These are phyloP conservation scores for Rhyacophila brunnea DNA, from an alignment of 1,140 invertebrate species.

Conservation along the genomic window DNA sequence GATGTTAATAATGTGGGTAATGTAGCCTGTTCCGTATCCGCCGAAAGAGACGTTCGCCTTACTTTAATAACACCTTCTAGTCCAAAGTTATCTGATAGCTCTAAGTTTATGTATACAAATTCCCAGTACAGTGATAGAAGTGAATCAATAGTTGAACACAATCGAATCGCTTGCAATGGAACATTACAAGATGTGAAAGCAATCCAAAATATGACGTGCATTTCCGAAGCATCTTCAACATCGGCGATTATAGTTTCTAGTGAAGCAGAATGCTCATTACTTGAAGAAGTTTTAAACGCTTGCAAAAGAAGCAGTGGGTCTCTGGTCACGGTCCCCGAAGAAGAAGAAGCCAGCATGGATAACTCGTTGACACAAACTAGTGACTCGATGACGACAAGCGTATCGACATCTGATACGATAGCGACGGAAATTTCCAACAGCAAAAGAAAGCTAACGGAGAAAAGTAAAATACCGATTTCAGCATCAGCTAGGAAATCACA, in stretches of 20 bases:
- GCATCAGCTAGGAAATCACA: constrained; percentile 19
- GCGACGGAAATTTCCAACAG: constrained; percentile 60
- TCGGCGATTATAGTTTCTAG: constrained; percentile 8
- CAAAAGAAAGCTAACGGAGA: constrained; percentile 47
- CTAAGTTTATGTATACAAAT: neutral
- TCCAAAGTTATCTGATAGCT: neutral
- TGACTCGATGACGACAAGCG: constrained; percentile 66
- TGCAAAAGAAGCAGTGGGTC: constrained; percentile 47
- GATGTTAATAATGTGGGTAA: constrained; percentile 39
- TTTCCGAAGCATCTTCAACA: no score
- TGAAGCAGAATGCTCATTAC: constrained; percentile 46
- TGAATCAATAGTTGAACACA: no score
- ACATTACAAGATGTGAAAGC: no score
- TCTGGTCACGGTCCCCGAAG: constrained; percentile 62
- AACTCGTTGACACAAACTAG: constrained; percentile 49
- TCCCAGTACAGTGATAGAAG: no score
- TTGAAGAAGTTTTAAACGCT: constrained; percentile 48
- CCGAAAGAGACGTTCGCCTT: constrained; percentile 39
- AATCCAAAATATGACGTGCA: no score
- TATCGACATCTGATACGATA: constrained; percentile 62
- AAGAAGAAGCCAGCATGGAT: constrained; percentile 54
- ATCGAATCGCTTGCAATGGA: no score
- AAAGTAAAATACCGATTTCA: constrained; percentile 48
- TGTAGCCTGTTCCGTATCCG: neutral
- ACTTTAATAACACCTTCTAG: no score